Base-by-base conservation (phyloP, 2,113 vertebrate species). In the pig (Sus scrofa) region DNA sequence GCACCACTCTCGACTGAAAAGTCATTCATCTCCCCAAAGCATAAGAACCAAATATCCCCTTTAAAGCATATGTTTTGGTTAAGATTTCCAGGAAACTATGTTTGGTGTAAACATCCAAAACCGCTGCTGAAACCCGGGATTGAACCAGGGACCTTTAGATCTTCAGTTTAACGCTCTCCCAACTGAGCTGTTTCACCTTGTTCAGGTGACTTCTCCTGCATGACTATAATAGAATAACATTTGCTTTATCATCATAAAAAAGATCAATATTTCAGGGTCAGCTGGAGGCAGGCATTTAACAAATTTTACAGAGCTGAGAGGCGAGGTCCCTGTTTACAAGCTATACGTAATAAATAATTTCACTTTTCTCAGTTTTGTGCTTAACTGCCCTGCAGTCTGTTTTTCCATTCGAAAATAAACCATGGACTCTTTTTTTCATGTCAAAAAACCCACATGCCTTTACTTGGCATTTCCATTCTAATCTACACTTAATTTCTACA, bases 111-210 rank as follows among this genome's bases (percentile, higher is more conserved):
- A 39, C 22, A 89, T 73, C 27, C 34, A 68, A 92, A 95, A 81
- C 14, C n/a, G 52, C 71, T 60, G 26, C 85, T 92, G 50, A 94
- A 86, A 60, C 26, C 44, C 20, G 20, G 79, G 63, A 44, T 34
- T 22, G 39, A 89, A 86, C 60, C 58, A 50, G 67, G 32, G 16
- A 73, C 96, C 97, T 96, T 98, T 98, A 97, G 96, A 98, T 98
- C 96, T 98, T 98, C 87, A 85, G 91, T 83, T 96, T 97, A 95
- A 97, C 58, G 65, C 92, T 96, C 88, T 96, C 84, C 94, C 95
- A 94, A 83, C 97, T 97, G 98, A 98, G 90, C 96, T 96, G 92
- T 65, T 86, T 86, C 90, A 54, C 65, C 65, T 54, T n/a, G 0
- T 14, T 60, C 10, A 14, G 50, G 6, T 9, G 65, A n/a, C 85